These are phyloP conservation scores for Gymnorhina tibicen DNA, from an alignment of 2,113 vertebrate genomes.

Conservation along the genomic window DNA sequence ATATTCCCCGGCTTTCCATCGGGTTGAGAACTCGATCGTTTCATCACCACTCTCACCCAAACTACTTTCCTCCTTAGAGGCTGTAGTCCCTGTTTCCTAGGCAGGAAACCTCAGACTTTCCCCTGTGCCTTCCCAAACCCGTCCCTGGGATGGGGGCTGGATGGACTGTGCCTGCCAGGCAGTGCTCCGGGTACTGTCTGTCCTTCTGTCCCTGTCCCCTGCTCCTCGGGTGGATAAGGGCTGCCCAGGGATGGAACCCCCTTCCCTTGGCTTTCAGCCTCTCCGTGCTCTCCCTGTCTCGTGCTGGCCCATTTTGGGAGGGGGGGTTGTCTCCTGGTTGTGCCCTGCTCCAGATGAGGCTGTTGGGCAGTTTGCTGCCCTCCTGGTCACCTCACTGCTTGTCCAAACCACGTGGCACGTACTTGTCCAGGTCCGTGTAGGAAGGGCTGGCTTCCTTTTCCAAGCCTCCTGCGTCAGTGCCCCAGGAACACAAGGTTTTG, in stretches of 20 bases:
- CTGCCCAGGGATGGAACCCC: background rate
- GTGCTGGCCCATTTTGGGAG: fast-evolving
- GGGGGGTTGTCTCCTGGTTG: background rate
- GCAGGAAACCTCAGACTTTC: background rate
- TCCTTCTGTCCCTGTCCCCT: background rate
- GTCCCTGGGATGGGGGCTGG: background rate
- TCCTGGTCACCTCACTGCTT: background rate
- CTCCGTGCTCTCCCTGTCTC: fast-evolving
- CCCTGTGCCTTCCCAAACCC: fast-evolving
- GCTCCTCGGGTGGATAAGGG: background rate
- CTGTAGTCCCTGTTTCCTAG: background rate
- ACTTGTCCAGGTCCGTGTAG: fast-evolving
- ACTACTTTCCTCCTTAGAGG: background rate
- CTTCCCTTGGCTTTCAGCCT: background rate
- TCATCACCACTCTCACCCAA: background rate
- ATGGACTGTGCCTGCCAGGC: background rate
- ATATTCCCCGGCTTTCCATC: background rate
- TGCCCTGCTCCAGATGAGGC: background rate
- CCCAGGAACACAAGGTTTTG: background rate
- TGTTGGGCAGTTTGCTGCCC: background rate
- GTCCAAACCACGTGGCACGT: background rate
- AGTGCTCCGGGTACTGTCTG: background rate
- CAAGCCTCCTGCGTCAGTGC: fast-evolving
- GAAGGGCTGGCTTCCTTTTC: background rate
- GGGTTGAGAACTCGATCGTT: background rate